These are phyloP conservation scores for Peromyscus polionotus DNA, from an alignment of 2,113 vertebrate species.

Conservation along the genomic window DNA sequence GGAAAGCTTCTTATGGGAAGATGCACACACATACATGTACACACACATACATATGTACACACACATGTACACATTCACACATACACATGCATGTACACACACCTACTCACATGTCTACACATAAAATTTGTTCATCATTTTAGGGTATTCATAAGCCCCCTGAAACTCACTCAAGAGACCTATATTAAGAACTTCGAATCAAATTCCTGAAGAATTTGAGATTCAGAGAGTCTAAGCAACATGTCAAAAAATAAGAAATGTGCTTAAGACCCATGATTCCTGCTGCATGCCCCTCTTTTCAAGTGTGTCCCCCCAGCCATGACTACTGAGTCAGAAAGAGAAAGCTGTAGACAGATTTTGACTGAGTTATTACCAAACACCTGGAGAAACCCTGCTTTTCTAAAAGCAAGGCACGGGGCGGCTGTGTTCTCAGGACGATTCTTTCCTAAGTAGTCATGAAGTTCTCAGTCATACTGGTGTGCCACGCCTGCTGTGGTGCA, in stretches of 20 bases:
- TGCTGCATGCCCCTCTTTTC: neutral
- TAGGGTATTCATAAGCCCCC: neutral
- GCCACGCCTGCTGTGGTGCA: neutral
- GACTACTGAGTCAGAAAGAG: neutral
- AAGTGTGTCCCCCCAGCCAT: neutral
- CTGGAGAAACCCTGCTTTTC: neutral
- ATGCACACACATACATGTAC: neutral
- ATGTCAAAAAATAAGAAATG: neutral
- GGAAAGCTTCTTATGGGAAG: neutral
- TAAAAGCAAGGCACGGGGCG: neutral
- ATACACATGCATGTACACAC: neutral
- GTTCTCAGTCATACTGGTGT: neutral
- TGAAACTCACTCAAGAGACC: neutral
- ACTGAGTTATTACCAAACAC: neutral
- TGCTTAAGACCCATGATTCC: neutral
- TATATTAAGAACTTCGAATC: neutral
- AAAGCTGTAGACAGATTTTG: neutral
- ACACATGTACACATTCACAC: neutral
- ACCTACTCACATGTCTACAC: neutral
- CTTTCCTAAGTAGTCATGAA: neutral
- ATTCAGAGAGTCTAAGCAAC: neutral
- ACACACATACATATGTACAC: neutral
- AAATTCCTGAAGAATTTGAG: conserved; percentile 5
- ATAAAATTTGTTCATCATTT: conserved; percentile 6
- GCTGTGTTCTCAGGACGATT: neutral